Conservation (phyloP, 2,888 invertebrate genomes). For the Idaea dimidiata region DNA sequence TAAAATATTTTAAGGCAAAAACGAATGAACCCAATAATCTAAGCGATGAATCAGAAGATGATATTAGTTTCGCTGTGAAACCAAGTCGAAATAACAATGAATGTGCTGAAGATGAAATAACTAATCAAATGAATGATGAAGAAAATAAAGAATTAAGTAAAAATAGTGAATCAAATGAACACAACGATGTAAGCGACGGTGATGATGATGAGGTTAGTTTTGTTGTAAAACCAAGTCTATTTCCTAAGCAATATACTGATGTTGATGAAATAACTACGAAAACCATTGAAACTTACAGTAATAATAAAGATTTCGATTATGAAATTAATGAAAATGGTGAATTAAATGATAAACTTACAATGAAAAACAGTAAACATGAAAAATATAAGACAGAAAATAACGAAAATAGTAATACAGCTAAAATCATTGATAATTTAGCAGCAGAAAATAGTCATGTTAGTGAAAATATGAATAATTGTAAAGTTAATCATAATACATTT, state of each 20-base stretch:
- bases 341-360: not conserved
- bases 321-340: not conserved
- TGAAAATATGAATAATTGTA: not conserved
- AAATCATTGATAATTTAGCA: constrained; percentile 4
- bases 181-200: not conserved
- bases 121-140: no score
- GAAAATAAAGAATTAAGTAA: no score
- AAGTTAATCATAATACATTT: constrained; percentile 5
- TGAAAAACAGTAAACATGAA: no score
- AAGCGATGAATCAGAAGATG: not conserved
- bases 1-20: constrained; percentile 26
- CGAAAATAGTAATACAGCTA: not conserved
- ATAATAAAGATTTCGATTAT: not conserved
- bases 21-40: constrained; percentile 5
- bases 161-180: constrained; percentile 1
- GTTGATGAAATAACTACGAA: not conserved
- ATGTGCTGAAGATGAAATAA: no score
- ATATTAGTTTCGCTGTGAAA: not conserved
- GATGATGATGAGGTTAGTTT: no score
- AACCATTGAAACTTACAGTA: no score
- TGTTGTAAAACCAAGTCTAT: not conserved
- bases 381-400: no score
- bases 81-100: not conserved
- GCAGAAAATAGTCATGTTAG: not conserved
- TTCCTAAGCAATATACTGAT: not conserved